Conservation (phyloP, 2,888 invertebrate genomes). For the Colostygia pectinataria region DNA sequence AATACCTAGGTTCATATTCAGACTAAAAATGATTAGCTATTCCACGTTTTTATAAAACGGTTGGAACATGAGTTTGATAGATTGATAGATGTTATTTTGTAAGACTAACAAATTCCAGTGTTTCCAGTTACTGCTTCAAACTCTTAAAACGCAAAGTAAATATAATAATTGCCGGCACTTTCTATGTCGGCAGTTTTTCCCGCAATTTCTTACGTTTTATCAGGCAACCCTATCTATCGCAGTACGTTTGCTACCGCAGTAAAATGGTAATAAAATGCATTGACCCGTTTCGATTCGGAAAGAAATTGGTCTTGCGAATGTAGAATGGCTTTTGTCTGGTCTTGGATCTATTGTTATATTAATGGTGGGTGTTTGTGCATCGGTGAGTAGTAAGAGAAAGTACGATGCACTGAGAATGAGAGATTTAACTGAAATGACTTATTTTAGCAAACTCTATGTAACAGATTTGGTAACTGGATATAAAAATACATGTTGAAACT, state of each 20-base stretch:
- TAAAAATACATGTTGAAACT: too few relatives aligned
- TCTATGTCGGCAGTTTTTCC: conserved; percentile 8
- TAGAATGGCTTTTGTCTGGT: conserved; percentile 33
- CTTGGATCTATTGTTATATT: conserved; percentile 30
- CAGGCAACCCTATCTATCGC: conserved; percentile 28
- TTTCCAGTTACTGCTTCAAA: too few relatives aligned
- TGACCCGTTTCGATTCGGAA: conserved; percentile 35
- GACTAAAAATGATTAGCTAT: too few relatives aligned
- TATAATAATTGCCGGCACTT: not conserved
- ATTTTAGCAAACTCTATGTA: conserved; percentile 1
- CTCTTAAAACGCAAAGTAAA: not conserved
- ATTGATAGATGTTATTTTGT: too few relatives aligned
- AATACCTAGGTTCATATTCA: too few relatives aligned
- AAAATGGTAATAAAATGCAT: conserved; percentile 35
- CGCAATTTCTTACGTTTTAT: conserved; percentile 10
- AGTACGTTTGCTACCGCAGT: conserved; percentile 32
- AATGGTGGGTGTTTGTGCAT: conserved; percentile 27
- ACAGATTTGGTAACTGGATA: too few relatives aligned
- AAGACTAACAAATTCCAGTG: too few relatives aligned
- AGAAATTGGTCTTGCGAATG: conserved; percentile 36
- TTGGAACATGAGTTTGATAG: too few relatives aligned
- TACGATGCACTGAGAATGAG: conserved; percentile 13
- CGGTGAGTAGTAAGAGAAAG: conserved; percentile 26
- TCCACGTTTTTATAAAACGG: too few relatives aligned
- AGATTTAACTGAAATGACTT: not conserved